These are phyloP conservation scores for Cinara cedri DNA, from an alignment of 2,888 invertebrate genomes.

Conservation along the genomic window DNA sequence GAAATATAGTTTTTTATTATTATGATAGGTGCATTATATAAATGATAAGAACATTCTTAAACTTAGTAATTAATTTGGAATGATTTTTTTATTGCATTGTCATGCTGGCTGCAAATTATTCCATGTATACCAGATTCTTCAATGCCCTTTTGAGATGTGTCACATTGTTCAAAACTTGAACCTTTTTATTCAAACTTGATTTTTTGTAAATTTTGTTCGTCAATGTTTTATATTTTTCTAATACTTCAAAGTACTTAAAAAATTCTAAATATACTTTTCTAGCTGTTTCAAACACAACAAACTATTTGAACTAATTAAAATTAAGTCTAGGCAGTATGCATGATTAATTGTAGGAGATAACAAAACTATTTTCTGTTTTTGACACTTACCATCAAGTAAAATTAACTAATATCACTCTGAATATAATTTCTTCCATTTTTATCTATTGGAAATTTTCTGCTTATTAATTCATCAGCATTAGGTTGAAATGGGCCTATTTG, in stretches of 20 bases:
- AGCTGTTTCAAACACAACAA: not conserved
- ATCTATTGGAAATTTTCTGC: too few species aligned
- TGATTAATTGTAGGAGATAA: too few species aligned
- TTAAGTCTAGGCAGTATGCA: too few species aligned
- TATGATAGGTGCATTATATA: not conserved
- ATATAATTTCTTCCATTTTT: too few species aligned
- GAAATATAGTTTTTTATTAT: too few species aligned
- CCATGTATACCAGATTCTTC: not conserved
- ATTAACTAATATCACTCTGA: too few species aligned
- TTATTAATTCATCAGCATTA: too few species aligned
- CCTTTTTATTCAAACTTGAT: not conserved
- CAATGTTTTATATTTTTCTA: conserved; percentile 1
- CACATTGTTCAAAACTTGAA: not conserved
- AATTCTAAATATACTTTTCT: conserved; percentile 1
- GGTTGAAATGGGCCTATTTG: too few species aligned
- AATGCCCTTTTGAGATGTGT: not conserved
- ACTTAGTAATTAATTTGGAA: not conserved
- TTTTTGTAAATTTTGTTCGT: not conserved
- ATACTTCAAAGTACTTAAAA: not conserved
- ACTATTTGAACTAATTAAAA: too few species aligned
- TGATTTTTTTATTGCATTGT: not conserved
- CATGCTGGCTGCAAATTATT: not conserved
- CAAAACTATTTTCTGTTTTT: too few species aligned
- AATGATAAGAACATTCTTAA: not conserved
- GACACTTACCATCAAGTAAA: too few species aligned